Percentiles rank a stretch among this genome's conserved stretches.
phyloP scores from a whole-genome alignment of 1,140 invertebrate genomes.

The Drosophila nigrodunni region DNA sequence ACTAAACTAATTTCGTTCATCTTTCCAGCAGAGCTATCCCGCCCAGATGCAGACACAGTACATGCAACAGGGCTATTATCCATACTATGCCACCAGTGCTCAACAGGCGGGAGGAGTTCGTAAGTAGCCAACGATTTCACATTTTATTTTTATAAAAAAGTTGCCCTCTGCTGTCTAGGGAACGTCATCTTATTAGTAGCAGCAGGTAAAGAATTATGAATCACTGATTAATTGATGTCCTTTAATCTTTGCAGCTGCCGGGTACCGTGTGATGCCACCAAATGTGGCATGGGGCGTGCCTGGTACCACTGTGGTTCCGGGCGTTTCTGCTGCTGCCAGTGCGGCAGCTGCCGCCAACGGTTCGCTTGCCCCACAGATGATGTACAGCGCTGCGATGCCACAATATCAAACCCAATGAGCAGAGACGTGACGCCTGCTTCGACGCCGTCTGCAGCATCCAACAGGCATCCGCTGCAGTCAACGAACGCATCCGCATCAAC shows the following conservation, averaged over 20 bases:
- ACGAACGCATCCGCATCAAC: constrained; percentile 47
- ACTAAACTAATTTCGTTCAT: constrained; percentile 9
- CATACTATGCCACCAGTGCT: constrained; percentile 84
- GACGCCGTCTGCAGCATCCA: constrained; percentile 74
- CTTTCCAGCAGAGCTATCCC: constrained; percentile 77
- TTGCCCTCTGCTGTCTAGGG: not conserved
- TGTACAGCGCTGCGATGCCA: constrained; percentile 91
- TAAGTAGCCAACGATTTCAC: constrained; percentile 37
- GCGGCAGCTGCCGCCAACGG: constrained; percentile 86
- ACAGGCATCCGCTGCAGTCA: constrained; percentile 57
- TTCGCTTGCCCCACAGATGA: constrained; percentile 87
- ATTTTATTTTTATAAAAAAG: too few species aligned
- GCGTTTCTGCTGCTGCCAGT: constrained; percentile 85
- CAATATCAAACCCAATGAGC: constrained; percentile 91
- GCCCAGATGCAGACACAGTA: constrained; percentile 88
- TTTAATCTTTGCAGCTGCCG: constrained; percentile 63
- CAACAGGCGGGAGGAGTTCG: constrained; percentile 82
- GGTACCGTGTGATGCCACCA: constrained; percentile 85
- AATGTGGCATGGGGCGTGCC: constrained; percentile 87
- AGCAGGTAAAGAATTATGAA: too few species aligned
- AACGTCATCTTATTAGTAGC: too few species aligned
- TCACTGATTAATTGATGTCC: too few species aligned
- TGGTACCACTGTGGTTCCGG: constrained; percentile 85
- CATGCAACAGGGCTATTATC: constrained; percentile 87
- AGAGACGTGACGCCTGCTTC: constrained; percentile 80